Percentiles rank a stretch among this genome's conserved stretches.
These are phyloP conservation scores for Epizoanthus stellaris DNA, from an alignment of 92 coral and sea anemone species.

Conservation along the genomic window DNA sequence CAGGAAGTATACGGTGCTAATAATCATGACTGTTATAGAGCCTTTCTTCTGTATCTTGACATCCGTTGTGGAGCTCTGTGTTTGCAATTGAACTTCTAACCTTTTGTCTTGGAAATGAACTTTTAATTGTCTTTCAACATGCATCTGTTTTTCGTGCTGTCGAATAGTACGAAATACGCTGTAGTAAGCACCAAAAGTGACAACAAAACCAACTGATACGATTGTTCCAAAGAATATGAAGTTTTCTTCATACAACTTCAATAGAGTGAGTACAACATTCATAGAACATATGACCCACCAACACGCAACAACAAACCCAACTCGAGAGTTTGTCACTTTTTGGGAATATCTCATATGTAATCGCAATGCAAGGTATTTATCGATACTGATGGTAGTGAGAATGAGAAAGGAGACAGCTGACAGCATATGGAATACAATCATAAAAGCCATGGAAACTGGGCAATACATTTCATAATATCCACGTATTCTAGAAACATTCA, in stretches of 20 bases:
- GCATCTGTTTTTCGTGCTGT: background rate
- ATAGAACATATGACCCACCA: background rate
- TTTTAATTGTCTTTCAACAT: background rate
- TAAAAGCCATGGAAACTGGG: background rate
- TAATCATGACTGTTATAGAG: background rate
- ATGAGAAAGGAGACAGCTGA: background rate
- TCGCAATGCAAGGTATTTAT: background rate
- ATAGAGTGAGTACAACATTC: background rate
- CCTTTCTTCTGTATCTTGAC: too few species aligned
- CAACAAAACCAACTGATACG: background rate
- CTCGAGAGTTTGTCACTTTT: background rate
- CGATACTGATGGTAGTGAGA: conserved; percentile 1
- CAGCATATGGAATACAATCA: background rate
- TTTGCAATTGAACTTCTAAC: too few species aligned
- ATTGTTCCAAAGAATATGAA: conserved; percentile 16
- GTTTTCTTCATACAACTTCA: conserved; percentile 3
- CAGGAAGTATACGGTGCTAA: background rate
- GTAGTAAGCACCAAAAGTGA: background rate
- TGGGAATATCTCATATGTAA: background rate
- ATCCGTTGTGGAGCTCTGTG: too few species aligned
- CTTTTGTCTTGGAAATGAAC: background rate
- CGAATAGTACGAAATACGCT: conserved; percentile 4
- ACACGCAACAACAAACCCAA: too few species aligned
- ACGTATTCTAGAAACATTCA: conserved; percentile 1
- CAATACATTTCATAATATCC: background rate